Percentiles rank a stretch among this genome's conserved stretches.
Conservation (phyloP, 2,113 vertebrate genomes). For the Ictalurus furcatus region DNA sequence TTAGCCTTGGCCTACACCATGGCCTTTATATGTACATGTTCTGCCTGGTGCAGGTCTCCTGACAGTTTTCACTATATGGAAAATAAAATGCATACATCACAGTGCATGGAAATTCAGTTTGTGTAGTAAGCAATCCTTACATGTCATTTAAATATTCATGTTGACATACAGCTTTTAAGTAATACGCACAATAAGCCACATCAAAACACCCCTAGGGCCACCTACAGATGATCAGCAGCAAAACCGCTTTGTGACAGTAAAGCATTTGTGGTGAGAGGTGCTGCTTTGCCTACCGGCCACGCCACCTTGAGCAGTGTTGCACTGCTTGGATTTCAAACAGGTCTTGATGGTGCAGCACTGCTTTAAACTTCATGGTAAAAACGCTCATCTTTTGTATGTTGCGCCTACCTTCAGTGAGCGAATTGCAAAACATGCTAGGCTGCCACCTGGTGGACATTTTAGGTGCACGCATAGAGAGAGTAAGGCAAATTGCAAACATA, state of each 20-base stretch:
- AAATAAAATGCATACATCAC: too few relatives aligned
- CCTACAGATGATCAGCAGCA: neutral
- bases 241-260: neutral
- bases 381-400: neutral
- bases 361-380: neutral
- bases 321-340: neutral
- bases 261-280: neutral
- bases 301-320: neutral
- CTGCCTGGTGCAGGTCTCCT: too few relatives aligned
- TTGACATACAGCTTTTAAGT: neutral
- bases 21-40: too few relatives aligned
- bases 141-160: neutral
- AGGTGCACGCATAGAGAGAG: neutral
- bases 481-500: neutral
- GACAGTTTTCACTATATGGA: too few relatives aligned
- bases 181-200: neutral
- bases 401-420: neutral
- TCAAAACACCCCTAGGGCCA: neutral
- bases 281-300: neutral
- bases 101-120: neutral
- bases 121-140: neutral
- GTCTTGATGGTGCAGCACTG: neutral
- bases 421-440: neutral
- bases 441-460: conserved; percentile 13
- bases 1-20: too few relatives aligned